Base-by-base conservation (phyloP, 2,888 invertebrate species). In the Plusia festucae region DNA sequence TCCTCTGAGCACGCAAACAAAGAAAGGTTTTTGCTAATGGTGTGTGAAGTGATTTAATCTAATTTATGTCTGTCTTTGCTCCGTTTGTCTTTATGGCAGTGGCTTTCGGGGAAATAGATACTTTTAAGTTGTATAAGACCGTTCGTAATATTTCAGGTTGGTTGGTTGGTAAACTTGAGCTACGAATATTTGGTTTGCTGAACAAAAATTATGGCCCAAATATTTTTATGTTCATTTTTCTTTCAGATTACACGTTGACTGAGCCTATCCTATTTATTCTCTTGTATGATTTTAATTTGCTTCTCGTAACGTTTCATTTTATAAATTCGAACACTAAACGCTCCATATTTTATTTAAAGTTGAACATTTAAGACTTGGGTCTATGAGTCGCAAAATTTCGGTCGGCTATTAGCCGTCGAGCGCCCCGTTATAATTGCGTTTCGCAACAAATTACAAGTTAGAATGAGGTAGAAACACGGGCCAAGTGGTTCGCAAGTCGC, bases 361-460 rank as follows among this genome's bases (percentile, higher is more conserved):
- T 71, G 30, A 63, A 76, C 68, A 65, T 79, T 78, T 65, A 64
- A 73, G 70, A 63, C 60, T n/a, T 68, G 13, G 49, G 65, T 66
- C 61, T 72, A 68, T 65, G 71, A 70, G 76, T 75, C 76, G 56
- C 73, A 62, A 73, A 84, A 84, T 82, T 82, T 77, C 75, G 73
- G 73, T 73, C 75, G 82, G 85, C 88, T 89, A 91, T 91, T 88
- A 90, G 85, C 85, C 80, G 76, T 76, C 68, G 82, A 87, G 88
- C 87, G 88, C 86, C 85, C 82, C 86, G 86, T 79, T 82, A 88
- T 92, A 92, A 92, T 92, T 92, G 90, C 88, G 85, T 92, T 92
- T 88, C 85, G 82, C 85, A 91, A 92, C 92, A 92, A 92, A 92
- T 91, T 92, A 91, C 89, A 91, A 92, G 87, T 92, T 90, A 85